Conservation (phyloP, 1,140 invertebrate genomes). For the Ruditapes philippinarum region DNA sequence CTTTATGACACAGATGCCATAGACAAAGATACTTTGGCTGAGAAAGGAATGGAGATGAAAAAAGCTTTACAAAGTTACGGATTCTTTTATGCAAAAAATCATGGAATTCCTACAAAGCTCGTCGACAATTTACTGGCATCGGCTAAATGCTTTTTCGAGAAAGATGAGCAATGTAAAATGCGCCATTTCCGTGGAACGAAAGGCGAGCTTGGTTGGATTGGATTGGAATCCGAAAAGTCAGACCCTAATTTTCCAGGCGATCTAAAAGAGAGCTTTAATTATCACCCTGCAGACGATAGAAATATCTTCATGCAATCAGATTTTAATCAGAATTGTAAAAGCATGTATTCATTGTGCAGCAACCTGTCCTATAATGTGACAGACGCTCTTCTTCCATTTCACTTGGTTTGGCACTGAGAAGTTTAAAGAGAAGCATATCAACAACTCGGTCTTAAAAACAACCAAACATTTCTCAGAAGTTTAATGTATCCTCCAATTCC, state of each 20-base stretch:
- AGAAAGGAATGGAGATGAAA: conserved; percentile 43
- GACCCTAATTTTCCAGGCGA: conserved; percentile 29
- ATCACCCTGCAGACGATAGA: not conserved
- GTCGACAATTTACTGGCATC: conserved; percentile 36
- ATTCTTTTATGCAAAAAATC: conserved; percentile 70
- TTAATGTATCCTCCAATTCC: conserved; percentile 38
- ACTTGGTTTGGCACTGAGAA: conserved; percentile 46
- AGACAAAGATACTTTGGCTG: not conserved
- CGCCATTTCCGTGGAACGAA: conserved; percentile 16
- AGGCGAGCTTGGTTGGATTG: conserved; percentile 65
- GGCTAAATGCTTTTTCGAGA: conserved; percentile 58
- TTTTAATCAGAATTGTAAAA: conserved; percentile 13
- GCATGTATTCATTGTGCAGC: conserved; percentile 20
- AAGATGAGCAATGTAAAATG: conserved; percentile 50
- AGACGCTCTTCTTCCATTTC: conserved; percentile 66
- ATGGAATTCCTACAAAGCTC: conserved; percentile 47
- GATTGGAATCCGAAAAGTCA: conserved; percentile 44
- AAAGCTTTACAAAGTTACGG: conserved; percentile 56
- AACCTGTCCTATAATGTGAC: conserved; percentile 40
- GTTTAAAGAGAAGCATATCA: conserved; percentile 11
- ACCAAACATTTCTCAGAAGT: conserved; percentile 22
- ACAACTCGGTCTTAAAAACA: not conserved
- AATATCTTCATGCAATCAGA: not conserved
- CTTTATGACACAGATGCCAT: not conserved
- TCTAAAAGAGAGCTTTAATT: conserved; percentile 59